Conservation (phyloP, 1,140 invertebrate genomes). For the Centruroides sculpturatus region DNA sequence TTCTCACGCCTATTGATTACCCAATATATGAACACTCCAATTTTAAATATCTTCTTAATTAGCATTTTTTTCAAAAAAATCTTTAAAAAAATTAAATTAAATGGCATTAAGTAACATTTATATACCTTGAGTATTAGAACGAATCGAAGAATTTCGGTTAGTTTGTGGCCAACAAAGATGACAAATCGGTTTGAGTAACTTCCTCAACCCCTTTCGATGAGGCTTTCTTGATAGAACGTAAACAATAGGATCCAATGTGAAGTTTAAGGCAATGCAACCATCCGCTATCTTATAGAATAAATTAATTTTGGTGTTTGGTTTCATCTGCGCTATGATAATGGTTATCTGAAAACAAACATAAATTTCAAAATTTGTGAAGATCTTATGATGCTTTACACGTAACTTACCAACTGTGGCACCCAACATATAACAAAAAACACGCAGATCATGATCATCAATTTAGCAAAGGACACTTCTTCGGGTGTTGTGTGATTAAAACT, state of each 20-base stretch:
- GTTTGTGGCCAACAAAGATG: slow-evolving; percentile 8
- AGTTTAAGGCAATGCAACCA: slow-evolving; percentile 60
- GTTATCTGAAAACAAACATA: slow-evolving; percentile 38
- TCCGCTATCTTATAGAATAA: slow-evolving; percentile 47
- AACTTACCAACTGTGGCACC: slow-evolving; percentile 66
- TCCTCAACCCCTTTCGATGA: slow-evolving; percentile 13
- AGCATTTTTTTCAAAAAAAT: background rate
- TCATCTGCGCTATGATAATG: slow-evolving; percentile 46
- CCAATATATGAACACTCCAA: background rate
- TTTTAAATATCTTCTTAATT: background rate
- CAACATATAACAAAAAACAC: slow-evolving; percentile 67
- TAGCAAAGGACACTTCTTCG: slow-evolving; percentile 66
- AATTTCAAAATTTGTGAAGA: background rate
- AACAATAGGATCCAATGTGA: slow-evolving; percentile 63
- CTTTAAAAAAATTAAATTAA: background rate
- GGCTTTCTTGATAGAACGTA: slow-evolving; percentile 42
- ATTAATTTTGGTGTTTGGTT: slow-evolving; percentile 19
- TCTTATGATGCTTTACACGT: background rate
- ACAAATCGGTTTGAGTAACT: slow-evolving; percentile 18
- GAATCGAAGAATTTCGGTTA: background rate
- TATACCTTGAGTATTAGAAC: background rate
- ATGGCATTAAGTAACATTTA: background rate
- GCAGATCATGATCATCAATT: slow-evolving; percentile 63
- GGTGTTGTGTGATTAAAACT: slow-evolving; percentile 22
- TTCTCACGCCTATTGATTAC: background rate